A percentile compares a stretch with the other conserved stretches of the same genome.
phyloP scores from a whole-genome alignment of 2,888 invertebrate genomes.

The Campaea margaritaria region DNA sequence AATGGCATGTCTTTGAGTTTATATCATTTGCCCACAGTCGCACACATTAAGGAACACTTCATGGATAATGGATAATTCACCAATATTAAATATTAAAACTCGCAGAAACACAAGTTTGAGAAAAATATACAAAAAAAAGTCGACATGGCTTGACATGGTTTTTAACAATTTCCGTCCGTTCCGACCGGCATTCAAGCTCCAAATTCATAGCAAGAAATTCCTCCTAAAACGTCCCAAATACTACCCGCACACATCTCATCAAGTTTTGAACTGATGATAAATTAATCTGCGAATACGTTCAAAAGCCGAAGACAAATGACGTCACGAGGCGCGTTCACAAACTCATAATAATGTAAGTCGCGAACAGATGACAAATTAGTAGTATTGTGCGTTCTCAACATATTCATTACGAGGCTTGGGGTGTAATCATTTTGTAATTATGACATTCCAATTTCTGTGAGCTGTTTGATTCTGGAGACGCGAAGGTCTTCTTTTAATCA shows the following conservation, averaged over 20 bases:
- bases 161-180: too few relatives aligned
- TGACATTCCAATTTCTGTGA: slow-evolving; percentile 5
- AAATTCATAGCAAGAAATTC: neutral
- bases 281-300: slow-evolving; percentile 26
- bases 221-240: neutral
- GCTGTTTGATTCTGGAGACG: too few relatives aligned
- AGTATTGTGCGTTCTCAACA: slow-evolving; percentile 31
- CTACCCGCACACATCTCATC: neutral
- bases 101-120: too few relatives aligned
- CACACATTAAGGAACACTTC: too few relatives aligned
- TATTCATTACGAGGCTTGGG: slow-evolving; percentile 28
- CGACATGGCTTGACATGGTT: too few relatives aligned
- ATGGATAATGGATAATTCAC: too few relatives aligned
- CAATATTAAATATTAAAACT: too few relatives aligned
- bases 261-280: slow-evolving; percentile 15
- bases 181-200: neutral
- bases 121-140: too few relatives aligned
- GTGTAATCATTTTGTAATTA: slow-evolving; percentile 30
- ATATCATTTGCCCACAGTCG: too few relatives aligned
- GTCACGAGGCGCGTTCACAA: slow-evolving; percentile 23
- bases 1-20: too few relatives aligned
- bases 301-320: slow-evolving; percentile 32
- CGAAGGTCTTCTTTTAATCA: too few relatives aligned
- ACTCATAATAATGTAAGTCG: slow-evolving; percentile 22
- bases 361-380: slow-evolving; percentile 35